Conservation (phyloP, 2,888 invertebrate genomes). For the Pharmacophagus antenor region DNA sequence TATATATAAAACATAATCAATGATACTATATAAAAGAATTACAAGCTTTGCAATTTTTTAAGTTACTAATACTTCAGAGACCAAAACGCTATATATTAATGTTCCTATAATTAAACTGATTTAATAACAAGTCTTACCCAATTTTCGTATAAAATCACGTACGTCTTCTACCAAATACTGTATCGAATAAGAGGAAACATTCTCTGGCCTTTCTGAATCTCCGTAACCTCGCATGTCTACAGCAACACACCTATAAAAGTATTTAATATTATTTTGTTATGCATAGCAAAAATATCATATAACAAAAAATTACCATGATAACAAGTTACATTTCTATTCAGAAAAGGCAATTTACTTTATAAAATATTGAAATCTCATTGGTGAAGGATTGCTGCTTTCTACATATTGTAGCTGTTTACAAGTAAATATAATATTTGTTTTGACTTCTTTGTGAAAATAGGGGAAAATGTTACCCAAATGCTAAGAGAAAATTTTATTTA, state of each 20-base stretch:
- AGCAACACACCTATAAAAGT: slow-evolving; percentile 82
- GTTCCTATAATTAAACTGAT: background rate
- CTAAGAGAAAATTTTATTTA: background rate
- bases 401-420: background rate
- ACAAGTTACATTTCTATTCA: background rate
- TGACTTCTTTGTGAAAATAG: background rate
- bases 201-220: slow-evolving; percentile 84
- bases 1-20: too few relatives aligned
- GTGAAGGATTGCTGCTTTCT: background rate
- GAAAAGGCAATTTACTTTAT: background rate
- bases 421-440: background rate
- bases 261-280: background rate
- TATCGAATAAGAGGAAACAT: slow-evolving; percentile 70
- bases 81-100: too few relatives aligned
- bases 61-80: too few relatives aligned
- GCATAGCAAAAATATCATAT: background rate
- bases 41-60: too few relatives aligned
- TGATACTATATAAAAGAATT: too few relatives aligned
- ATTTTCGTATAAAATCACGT: slow-evolving; percentile 76
- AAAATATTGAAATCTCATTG: background rate
- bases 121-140: slow-evolving; percentile 53
- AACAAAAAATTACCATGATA: background rate
- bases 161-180: slow-evolving; percentile 81
- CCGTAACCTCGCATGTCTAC: slow-evolving; percentile 86
- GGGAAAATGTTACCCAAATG: background rate